These are phyloP conservation scores for Echinometra lucunter DNA, from an alignment of 53 echinoderm and acorn worm genomes.

Conservation along the genomic window DNA sequence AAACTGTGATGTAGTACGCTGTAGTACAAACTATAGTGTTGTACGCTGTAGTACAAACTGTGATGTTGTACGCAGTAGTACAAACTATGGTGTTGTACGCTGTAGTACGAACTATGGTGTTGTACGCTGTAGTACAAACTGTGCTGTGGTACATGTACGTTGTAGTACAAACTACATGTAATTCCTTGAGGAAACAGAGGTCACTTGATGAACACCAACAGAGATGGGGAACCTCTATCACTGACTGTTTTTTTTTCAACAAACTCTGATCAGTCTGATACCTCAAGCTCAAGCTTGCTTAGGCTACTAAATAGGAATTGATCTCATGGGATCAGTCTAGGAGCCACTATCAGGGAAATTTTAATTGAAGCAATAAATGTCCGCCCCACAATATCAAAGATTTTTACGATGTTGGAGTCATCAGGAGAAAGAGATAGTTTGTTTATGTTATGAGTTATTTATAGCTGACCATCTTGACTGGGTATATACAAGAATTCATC, in stretches of 20 bases:
- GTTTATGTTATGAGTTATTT: conserved; percentile 32
- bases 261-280: not conserved
- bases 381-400: conserved; percentile 7
- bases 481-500: conserved; percentile 5
- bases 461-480: not conserved
- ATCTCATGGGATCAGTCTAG: not conserved
- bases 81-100: no score
- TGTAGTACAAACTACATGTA: no score
- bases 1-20: no score
- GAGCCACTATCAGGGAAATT: conserved; percentile 32
- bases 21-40: no score
- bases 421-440: conserved; percentile 7
- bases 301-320: not conserved
- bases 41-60: no score
- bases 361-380: conserved; percentile 28
- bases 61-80: no score
- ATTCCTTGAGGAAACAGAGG: no score
- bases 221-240: not conserved
- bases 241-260: not conserved
- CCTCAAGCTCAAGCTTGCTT: not conserved
- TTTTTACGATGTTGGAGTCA: not conserved
- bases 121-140: no score
- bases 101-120: no score
- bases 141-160: no score
- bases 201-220: no score